These are phyloP conservation scores for Cebidichthys violaceus DNA, from an alignment of 2,113 vertebrate genomes.

Conservation along the genomic window DNA sequence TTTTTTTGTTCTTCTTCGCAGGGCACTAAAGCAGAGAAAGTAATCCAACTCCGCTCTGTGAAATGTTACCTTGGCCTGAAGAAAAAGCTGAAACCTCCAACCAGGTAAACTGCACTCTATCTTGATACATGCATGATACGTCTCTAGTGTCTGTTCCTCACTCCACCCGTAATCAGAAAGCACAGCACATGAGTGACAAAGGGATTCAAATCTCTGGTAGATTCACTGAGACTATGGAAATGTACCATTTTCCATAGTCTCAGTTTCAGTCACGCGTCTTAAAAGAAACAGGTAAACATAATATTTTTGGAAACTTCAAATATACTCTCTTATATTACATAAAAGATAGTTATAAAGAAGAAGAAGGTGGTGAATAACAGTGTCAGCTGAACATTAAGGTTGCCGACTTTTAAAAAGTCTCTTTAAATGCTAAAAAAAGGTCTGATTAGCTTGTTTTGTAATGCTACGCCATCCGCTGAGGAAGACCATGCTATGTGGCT, in stretches of 20 bases:
- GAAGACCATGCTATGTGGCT: not conserved
- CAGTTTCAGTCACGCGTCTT: no score
- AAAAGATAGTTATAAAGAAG: not conserved
- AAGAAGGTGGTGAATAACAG: not conserved
- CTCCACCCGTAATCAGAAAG: not conserved
- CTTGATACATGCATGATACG: not conserved
- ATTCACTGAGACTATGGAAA: not conserved
- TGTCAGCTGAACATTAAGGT: not conserved
- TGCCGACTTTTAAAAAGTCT: not conserved
- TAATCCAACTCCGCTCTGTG: constrained; percentile 84
- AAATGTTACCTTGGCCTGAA: constrained; percentile 94
- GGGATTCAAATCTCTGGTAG: not conserved
- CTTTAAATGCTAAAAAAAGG: not conserved
- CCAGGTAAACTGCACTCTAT: constrained; percentile 55
- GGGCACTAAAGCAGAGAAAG: constrained; percentile 92
- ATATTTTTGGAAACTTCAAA: not conserved
- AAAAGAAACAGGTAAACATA: not conserved
- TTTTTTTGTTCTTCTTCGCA: constrained; percentile 59
- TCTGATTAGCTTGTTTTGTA: not conserved
- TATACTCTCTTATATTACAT: not conserved
- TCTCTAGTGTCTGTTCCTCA: not conserved
- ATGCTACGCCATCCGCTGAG: not conserved
- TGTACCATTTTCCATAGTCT: no score
- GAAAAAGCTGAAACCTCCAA: constrained; percentile 93
- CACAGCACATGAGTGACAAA: not conserved